Evolutionary conservation across 2,797 vertebrate species (phyloP).

Genomic region (Carcharodon carcharias): DNA sequence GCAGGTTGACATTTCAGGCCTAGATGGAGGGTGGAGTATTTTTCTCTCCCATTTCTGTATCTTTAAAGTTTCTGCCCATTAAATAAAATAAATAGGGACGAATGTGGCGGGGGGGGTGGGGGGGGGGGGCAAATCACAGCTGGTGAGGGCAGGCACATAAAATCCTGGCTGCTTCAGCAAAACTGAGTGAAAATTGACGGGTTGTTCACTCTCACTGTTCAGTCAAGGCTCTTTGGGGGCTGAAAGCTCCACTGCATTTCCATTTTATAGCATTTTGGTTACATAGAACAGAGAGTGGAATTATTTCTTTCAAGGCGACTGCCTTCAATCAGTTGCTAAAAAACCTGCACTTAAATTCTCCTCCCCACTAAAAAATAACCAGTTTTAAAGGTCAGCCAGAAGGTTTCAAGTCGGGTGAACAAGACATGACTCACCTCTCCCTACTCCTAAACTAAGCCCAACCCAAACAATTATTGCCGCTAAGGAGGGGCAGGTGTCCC

Average conservation of each 20-base stretch:
- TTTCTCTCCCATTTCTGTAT: not conserved
- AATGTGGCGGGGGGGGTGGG: no score
- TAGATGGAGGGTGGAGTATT: not conserved
- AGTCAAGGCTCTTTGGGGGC: not conserved
- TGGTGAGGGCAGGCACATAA: not conserved
- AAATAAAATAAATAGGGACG: not conserved
- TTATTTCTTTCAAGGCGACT: not conserved
- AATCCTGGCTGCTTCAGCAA: not conserved
- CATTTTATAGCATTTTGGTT: not conserved
- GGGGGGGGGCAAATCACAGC: not conserved
- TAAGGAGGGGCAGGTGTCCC: no score
- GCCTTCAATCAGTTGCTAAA: not conserved
- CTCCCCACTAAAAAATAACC: not conserved
- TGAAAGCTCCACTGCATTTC: not conserved
- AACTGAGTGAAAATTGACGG: not conserved
- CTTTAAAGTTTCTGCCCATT: not conserved
- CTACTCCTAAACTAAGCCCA: not conserved
- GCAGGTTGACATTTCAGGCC: not conserved
- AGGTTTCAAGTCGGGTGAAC: not conserved
- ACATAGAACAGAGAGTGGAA: not conserved
- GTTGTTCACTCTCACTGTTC: not conserved
- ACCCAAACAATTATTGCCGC: not conserved
- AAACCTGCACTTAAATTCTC: not conserved
- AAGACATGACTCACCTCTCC: not conserved
- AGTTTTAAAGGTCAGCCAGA: not conserved